Percentiles rank a stretch among this genome's conserved stretches.
phyloP scores from a whole-genome alignment of 2,888 invertebrate genomes.

The Eurytoma adleriae region DNA sequence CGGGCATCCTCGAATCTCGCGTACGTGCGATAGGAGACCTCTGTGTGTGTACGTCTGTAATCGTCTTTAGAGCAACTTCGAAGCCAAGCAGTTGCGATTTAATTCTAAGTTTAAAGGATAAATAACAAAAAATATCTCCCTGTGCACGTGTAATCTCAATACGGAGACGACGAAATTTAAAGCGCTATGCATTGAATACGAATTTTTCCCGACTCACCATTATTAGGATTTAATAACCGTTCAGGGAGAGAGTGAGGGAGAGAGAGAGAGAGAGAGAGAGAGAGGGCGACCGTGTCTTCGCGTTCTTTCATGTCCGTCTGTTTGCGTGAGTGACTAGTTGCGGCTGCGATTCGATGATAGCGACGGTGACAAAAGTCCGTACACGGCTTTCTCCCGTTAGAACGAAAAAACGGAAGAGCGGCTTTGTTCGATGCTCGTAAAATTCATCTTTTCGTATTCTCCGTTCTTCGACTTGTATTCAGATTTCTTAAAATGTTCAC shows the following conservation, averaged over 20 bases:
- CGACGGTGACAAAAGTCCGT: slow-evolving; percentile 14
- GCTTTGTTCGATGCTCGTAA: slow-evolving; percentile 25
- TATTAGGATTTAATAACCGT: slow-evolving; percentile 22
- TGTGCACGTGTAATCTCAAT: slow-evolving; percentile 39
- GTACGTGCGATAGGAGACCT: slow-evolving; percentile 39
- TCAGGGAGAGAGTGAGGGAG: slow-evolving; percentile 41
- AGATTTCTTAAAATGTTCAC: too few species aligned
- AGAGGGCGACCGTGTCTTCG: slow-evolving; percentile 48
- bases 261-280: slow-evolving; percentile 37
- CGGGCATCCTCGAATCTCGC: slow-evolving; percentile 41
- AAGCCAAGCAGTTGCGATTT: slow-evolving; percentile 21
- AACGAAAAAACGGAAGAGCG: not conserved
- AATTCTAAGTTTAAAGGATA: slow-evolving; percentile 6
- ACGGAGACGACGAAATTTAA: slow-evolving; percentile 30
- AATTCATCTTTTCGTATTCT: not conserved
- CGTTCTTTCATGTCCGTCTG: slow-evolving; percentile 47
- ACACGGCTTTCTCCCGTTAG: slow-evolving; percentile 18
- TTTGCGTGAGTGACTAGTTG: slow-evolving; percentile 22
- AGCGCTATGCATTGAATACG: slow-evolving; percentile 23
- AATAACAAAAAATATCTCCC: slow-evolving; percentile 27
- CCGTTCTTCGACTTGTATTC: not conserved
- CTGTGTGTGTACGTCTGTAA: slow-evolving; percentile 39
- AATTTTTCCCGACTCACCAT: slow-evolving; percentile 27
- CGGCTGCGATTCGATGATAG: slow-evolving; percentile 7
- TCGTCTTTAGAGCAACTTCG: slow-evolving; percentile 41